phyloP scores from a whole-genome alignment of 2,888 invertebrate species.

The Pseudococcus longispinus region DNA sequence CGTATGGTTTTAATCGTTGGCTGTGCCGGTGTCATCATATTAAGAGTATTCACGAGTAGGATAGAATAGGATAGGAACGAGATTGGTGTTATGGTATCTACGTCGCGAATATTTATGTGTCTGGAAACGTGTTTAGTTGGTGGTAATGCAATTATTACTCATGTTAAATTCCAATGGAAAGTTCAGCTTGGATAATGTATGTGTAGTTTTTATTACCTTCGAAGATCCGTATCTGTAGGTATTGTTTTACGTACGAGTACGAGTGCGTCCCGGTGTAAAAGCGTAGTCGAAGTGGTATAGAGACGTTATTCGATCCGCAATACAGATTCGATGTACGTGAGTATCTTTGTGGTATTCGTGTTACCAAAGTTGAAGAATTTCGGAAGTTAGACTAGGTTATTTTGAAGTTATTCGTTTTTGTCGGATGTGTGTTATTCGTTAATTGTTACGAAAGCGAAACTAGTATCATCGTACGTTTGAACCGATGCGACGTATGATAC shows the following conservation, averaged over 20 bases:
- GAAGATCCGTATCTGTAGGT: neutral
- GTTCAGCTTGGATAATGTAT: neutral
- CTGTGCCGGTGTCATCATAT: neutral
- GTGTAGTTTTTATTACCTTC: neutral
- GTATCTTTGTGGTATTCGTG: neutral
- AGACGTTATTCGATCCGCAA: neutral
- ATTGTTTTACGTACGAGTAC: neutral
- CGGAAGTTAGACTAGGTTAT: neutral
- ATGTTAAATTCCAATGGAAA: constrained; percentile 13
- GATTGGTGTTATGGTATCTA: neutral
- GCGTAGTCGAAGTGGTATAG: neutral
- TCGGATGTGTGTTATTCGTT: constrained; percentile 3
- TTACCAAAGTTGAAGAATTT: neutral
- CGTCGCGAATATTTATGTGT: constrained; percentile 36
- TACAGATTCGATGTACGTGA: neutral
- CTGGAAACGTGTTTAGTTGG: constrained; percentile 22
- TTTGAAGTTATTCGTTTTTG: neutral
- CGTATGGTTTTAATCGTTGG: neutral
- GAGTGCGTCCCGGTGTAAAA: neutral
- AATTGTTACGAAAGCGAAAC: constrained; percentile 14
- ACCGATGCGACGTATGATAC: neutral
- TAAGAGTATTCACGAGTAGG: neutral
- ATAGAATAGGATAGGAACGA: neutral
- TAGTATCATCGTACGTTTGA: neutral
- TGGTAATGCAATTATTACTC: constrained; percentile 28